phyloP scores from a whole-genome alignment of 2,113 vertebrate species.

The Uria aalge region DNA sequence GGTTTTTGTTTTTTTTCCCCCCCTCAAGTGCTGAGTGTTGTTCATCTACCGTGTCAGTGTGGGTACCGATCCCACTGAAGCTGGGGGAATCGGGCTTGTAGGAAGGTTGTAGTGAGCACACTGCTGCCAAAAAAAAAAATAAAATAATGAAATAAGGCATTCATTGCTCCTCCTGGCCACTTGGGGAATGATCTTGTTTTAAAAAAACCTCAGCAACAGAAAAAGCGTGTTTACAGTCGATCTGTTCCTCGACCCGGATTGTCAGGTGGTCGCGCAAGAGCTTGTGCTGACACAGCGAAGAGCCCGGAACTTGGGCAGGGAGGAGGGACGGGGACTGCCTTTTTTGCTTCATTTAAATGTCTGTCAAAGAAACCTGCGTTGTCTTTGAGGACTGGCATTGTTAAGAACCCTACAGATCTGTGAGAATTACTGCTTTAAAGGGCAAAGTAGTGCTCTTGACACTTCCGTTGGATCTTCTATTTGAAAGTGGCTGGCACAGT shows the following conservation, averaged over 20 bases:
- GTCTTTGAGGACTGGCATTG: not conserved
- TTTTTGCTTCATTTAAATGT: not conserved
- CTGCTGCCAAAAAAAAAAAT: not conserved
- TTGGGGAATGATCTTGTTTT: not conserved
- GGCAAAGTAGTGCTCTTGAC: not conserved
- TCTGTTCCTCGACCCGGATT: not conserved
- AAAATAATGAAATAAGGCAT: not conserved
- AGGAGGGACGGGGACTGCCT: not conserved
- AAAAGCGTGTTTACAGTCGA: not conserved
- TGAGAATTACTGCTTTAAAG: not conserved
- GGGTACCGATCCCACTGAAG: not conserved
- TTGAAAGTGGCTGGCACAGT: not conserved
- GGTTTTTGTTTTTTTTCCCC: not conserved
- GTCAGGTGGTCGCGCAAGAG: not conserved
- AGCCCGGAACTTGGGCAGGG: not conserved
- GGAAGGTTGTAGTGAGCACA: not conserved
- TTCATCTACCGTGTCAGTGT: not conserved
- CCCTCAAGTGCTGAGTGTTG: not conserved
- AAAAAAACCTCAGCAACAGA: not conserved
- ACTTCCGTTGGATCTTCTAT: not conserved
- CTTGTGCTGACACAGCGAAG: conserved; percentile 7
- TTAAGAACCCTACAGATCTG: not conserved
- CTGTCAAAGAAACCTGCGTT: not conserved
- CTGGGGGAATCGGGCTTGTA: not conserved
- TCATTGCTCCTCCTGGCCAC: not conserved